phyloP scores from a whole-genome alignment of 2,888 invertebrate species.

The Agriopis marginaria region DNA sequence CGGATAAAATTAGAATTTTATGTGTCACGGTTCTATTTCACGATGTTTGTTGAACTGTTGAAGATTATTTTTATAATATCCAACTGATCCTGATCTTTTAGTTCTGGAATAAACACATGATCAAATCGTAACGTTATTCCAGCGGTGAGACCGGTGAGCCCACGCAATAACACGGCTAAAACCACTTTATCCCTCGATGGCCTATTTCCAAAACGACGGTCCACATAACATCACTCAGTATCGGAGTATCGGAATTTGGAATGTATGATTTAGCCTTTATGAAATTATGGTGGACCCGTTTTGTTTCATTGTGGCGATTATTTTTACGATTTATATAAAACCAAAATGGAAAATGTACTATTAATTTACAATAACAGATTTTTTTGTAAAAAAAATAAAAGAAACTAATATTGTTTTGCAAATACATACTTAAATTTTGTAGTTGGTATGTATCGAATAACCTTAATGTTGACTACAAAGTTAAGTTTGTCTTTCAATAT shows the following conservation, averaged over 20 bases:
- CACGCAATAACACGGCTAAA: slow-evolving; percentile 40
- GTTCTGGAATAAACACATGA: slow-evolving; percentile 33
- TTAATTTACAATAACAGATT: no score
- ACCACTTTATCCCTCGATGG: slow-evolving; percentile 50
- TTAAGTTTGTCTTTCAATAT: no score
- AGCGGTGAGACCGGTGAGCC: slow-evolving; percentile 12
- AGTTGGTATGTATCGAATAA: no score
- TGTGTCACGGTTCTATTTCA: slow-evolving; percentile 21
- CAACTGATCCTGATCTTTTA: slow-evolving; percentile 6
- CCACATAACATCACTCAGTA: slow-evolving; percentile 38
- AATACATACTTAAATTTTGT: no score
- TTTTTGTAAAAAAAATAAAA: no score
- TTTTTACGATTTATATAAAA: not conserved
- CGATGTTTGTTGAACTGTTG: slow-evolving; percentile 6
- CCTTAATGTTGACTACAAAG: no score
- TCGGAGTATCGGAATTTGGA: slow-evolving; percentile 45
- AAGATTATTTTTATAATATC: slow-evolving; percentile 9
- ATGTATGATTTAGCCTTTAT: slow-evolving; percentile 19
- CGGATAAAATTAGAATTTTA: slow-evolving; percentile 2
- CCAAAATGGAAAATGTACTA: no score
- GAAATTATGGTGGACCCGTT: not conserved
- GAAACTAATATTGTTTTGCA: no score
- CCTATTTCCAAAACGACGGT: slow-evolving; percentile 49
- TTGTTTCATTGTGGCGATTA: not conserved
- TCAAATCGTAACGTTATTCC: slow-evolving; percentile 29